Evolutionary conservation across 2,113 vertebrate species (phyloP).

Genomic region (Coregonus clupeaformis): DNA sequence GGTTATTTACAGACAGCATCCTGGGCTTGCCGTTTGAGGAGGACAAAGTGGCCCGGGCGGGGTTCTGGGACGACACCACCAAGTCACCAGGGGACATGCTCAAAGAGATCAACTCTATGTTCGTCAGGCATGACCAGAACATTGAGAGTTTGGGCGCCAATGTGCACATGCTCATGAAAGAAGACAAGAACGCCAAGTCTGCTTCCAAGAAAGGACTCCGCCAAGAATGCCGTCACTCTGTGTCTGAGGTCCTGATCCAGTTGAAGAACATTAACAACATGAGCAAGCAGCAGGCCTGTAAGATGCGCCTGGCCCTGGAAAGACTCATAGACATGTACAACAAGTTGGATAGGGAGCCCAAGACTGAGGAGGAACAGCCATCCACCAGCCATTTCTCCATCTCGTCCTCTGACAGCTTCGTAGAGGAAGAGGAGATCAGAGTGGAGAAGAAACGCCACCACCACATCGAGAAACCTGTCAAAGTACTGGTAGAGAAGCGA

Average conservation of each 20-base stretch:
- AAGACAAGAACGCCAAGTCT: neutral
- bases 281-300: slow-evolving; percentile 17
- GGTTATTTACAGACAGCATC: neutral
- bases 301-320: neutral
- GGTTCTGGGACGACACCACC: neutral
- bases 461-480: neutral
- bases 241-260: neutral
- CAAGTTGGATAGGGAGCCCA: neutral
- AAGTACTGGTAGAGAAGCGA: neutral
- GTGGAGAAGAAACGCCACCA: neutral
- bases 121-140: neutral
- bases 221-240: neutral
- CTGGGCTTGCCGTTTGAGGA: neutral
- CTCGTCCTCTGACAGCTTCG: neutral
- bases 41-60: neutral
- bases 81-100: slow-evolving; percentile 10
- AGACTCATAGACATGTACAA: neutral
- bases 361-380: neutral
- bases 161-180: neutral
- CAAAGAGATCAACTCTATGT: neutral
- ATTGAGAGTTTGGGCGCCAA: neutral
- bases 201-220: neutral
- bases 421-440: neutral
- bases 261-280: slow-evolving; percentile 16
- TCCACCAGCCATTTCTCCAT: neutral